Conservation (phyloP, 2,113 vertebrate species). For the Zosterops japonicus region DNA sequence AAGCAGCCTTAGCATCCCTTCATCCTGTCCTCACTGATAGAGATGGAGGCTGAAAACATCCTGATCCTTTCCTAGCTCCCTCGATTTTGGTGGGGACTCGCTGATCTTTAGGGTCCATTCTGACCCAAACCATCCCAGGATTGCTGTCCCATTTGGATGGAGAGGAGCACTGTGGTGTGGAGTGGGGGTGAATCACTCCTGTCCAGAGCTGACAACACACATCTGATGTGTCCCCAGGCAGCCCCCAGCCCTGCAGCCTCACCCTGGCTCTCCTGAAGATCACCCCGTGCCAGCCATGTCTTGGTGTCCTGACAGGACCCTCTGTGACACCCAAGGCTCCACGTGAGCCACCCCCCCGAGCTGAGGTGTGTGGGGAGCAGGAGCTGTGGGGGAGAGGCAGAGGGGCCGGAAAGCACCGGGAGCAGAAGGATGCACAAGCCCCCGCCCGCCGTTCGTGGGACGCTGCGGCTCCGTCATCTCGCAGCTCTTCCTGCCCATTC, state of each 20-base stretch:
- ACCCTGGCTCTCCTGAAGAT: background rate
- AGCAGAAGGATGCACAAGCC: conserved; percentile 6
- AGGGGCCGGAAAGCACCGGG: background rate
- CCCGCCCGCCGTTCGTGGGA: background rate
- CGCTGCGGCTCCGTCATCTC: background rate
- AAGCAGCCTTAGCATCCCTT: background rate
- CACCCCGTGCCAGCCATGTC: background rate
- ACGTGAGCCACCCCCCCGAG: accelerated
- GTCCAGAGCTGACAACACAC: background rate
- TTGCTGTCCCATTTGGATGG: background rate
- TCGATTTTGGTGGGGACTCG: accelerated
- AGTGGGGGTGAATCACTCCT: background rate
- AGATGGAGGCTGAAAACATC: background rate
- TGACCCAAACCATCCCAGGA: background rate
- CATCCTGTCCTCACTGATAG: background rate
- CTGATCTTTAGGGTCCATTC: background rate
- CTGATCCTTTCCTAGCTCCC: background rate
- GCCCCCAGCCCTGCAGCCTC: background rate
- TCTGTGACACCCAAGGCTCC: accelerated
- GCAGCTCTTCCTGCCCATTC: background rate
- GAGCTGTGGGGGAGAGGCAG: background rate
- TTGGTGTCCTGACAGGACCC: background rate
- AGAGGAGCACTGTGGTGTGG: background rate
- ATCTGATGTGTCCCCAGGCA: background rate
- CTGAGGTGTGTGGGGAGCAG: accelerated